Evolutionary conservation across 2,888 invertebrate genomes (phyloP), one percentile per base, ranked within the genome.

Genomic region (Hecatera dysodea): DNA sequence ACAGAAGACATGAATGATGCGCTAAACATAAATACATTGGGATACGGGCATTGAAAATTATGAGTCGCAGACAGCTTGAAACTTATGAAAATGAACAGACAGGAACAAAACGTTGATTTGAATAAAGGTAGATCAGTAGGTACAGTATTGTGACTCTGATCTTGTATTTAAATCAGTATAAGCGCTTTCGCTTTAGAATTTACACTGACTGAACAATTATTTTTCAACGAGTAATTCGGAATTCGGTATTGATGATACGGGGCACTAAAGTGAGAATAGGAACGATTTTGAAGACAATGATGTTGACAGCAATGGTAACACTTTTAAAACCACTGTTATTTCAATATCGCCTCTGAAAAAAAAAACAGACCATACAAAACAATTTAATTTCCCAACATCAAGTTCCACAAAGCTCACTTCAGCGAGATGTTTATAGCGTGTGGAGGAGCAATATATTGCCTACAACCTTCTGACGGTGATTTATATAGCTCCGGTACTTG

Each of bases 391-490:
- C 27, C 75, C 44, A 68, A 62, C 71, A 68, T 66, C 61, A 42
- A 61, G 22, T 50, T 74, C 75, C 78, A 81, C 82, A 82, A 78
- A 84, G 78, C 78, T 75, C 72, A 70, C 79, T 81, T 75, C 73
- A 66, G 79, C 75, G 80, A 80, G 67, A 82, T 82, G 76, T 88
- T 78, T 75, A 83, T 77, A 65, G 76, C 75, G 68, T 81, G 67
- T 62, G 65, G 64, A 68, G 63, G 61, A 63, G 76, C 71, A 72
- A 85, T 81, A 81, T 82, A 75, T 84, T 77, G 75, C 73, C 44
- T 64, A 67, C 64, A 60, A 67, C 78, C 75, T 75, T 73, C 71
- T 76, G 74, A 79, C 78, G 57, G 75, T 76, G 80, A 86, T 81
- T 74, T 86, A 86, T 76, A 64, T 55, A 72, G 56, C 73, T 48